phyloP scores from a whole-genome alignment of 35 echinoderm and acorn worm species.

The Apostichopus japonicus region DNA sequence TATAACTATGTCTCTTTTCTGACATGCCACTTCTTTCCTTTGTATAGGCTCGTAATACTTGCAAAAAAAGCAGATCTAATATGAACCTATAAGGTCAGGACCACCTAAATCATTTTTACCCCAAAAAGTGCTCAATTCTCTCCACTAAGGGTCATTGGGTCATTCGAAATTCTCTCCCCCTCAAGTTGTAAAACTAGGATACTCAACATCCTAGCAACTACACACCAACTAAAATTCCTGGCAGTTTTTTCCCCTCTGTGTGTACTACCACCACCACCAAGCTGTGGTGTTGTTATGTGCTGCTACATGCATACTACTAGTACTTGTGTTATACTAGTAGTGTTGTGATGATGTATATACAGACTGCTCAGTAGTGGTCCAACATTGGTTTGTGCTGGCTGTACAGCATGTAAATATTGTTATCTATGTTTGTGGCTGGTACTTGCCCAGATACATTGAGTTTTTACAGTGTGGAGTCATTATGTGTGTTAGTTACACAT shows the following conservation, averaged over 20 bases:
- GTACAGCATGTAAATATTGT: not conserved
- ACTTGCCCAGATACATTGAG: not conserved
- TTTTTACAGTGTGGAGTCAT: no score
- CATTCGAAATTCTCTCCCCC: not conserved
- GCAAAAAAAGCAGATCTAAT: no score
- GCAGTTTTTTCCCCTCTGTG: not conserved
- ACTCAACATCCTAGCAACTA: conserved; percentile 23
- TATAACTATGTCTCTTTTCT: no score
- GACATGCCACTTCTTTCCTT: no score
- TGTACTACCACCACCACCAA: not conserved
- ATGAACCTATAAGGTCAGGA: not conserved
- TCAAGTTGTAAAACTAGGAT: conserved; percentile 38
- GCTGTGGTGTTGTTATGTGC: not conserved
- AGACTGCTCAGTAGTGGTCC: no score
- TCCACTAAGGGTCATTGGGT: conserved; percentile 14
- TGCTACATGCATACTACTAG: not conserved
- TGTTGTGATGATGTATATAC: no score
- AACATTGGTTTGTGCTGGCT: no score
- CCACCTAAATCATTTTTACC: conserved; percentile 38
- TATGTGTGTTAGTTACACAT: no score
- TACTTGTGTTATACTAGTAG: not conserved
- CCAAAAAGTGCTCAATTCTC: not conserved
- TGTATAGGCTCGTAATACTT: no score
- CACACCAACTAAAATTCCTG: not conserved
- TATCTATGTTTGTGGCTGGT: not conserved